Evolutionary conservation across 2,797 vertebrate genomes (phyloP).

Genomic region (Neomorphus geoffroyi): DNA sequence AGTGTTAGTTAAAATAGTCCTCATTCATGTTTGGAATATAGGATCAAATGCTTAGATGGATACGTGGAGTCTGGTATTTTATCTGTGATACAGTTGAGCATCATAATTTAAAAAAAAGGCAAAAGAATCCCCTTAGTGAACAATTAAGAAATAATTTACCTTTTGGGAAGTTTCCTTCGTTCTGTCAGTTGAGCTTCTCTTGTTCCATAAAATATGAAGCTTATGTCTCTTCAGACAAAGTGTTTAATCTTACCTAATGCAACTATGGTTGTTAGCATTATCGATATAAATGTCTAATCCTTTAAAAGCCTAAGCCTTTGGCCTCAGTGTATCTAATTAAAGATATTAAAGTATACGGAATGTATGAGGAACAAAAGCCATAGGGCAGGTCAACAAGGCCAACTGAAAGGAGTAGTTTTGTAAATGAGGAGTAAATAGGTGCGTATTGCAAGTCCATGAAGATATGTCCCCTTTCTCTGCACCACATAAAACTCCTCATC

Average conservation of each 20-base stretch:
- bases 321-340: constrained; percentile 37
- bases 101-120: neutral
- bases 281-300: constrained; percentile 8
- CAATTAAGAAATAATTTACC: neutral
- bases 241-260: constrained; percentile 26
- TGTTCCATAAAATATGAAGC: neutral
- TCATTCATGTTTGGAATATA: neutral
- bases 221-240: neutral
- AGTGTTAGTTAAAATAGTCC: constrained; percentile 2
- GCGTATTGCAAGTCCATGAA: neutral
- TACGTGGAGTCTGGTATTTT: neutral
- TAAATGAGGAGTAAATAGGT: neutral
- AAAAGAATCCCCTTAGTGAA: neutral
- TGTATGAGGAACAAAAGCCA: constrained; percentile 1
- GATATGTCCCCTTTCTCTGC: neutral
- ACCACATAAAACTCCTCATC: neutral
- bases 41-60: neutral
- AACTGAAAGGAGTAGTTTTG: neutral
- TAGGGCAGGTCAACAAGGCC: constrained; percentile 1
- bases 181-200: neutral
- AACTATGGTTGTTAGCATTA: neutral
- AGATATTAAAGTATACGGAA: constrained; percentile 4
- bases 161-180: constrained; percentile 11
- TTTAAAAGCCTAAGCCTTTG: constrained; percentile 36
- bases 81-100: neutral